Base-by-base conservation (phyloP, 2,797 vertebrate species). In the Gobio occitaniae region DNA sequence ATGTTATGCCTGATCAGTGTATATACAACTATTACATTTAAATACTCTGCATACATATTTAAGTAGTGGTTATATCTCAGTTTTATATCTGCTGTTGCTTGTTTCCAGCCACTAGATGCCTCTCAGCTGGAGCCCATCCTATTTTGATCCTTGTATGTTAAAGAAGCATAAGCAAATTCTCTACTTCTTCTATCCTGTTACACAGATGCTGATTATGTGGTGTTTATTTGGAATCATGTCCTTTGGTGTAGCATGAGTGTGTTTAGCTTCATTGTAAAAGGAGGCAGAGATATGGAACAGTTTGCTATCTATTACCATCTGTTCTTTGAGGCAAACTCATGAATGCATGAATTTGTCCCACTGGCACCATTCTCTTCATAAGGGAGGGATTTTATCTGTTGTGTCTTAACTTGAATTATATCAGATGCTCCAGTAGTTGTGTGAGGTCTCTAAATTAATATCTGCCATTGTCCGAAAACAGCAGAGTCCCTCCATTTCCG, bases 251-350 rank as follows among this genome's bases (percentile, higher is more conserved):
- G 48, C 54, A 48, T 79, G 36, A 15, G 54, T 69, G 54, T 66
- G 74, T 84, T 82, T 82, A 48, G 71, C 50, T 82, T 65, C 71
- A 80, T 52, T 56, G 56, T 75, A 66, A 86, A 79, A 77, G 63
- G 25, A 54, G 15, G 68, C 36, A 80, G 68, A 84, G 13, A 75
- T 36, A 77, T 87, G 61, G n/a, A 12, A 63, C 59, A 44, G 15
- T 48, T 83, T 47, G 25, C 69, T 81, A 66, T 47, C 50, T 83
- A 83, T 85, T 83, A 80, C 84, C 88, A 90, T 89, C 86, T 90
- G 87, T 86, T 86, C 41, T 83, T 48, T 81, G 65, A 72, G 61
- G 48, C 70, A 86, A 86, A 82, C 72, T 82, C 80, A 88, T 59
- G 71, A 86, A 88, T 82, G 81, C 78, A 86, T 70, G 63, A 68